Evolutionary conservation across 1,140 invertebrate species (phyloP).

Genomic region (Pomacea maculata): DNA sequence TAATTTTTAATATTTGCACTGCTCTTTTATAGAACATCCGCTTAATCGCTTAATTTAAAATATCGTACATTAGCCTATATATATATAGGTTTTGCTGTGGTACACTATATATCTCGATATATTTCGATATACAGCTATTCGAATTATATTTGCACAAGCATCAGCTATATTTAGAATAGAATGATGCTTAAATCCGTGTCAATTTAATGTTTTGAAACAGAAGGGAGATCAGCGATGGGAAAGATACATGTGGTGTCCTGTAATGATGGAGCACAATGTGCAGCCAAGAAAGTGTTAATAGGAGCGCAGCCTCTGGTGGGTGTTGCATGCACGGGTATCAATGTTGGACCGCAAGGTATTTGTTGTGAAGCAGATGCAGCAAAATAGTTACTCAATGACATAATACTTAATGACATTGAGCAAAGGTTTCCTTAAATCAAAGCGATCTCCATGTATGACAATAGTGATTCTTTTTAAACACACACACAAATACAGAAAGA

Average conservation of each 20-base stretch:
- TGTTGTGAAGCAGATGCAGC: neutral
- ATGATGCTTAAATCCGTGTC: neutral
- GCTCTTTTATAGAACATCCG: no score
- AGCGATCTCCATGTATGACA: neutral
- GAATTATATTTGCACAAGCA: neutral
- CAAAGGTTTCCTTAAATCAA: neutral
- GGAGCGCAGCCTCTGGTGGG: conserved; percentile 11
- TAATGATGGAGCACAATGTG: neutral
- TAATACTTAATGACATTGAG: no score
- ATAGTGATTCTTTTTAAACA: neutral
- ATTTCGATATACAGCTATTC: neutral
- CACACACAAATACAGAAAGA: neutral
- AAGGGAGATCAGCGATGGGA: neutral
- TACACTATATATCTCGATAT: neutral
- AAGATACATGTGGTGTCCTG: conserved; percentile 17
- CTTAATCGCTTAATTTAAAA: no score
- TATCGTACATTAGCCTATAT: no score
- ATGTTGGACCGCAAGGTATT: conserved; percentile 15
- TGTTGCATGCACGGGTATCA: conserved; percentile 9
- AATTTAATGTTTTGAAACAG: neutral
- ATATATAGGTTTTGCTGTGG: no score
- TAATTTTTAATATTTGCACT: no score
- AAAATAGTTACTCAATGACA: no score
- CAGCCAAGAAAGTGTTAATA: conserved; percentile 2
- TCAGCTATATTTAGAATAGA: no score